phyloP scores from a whole-genome alignment of 1,140 invertebrate genomes.

The Aricia agestis region DNA sequence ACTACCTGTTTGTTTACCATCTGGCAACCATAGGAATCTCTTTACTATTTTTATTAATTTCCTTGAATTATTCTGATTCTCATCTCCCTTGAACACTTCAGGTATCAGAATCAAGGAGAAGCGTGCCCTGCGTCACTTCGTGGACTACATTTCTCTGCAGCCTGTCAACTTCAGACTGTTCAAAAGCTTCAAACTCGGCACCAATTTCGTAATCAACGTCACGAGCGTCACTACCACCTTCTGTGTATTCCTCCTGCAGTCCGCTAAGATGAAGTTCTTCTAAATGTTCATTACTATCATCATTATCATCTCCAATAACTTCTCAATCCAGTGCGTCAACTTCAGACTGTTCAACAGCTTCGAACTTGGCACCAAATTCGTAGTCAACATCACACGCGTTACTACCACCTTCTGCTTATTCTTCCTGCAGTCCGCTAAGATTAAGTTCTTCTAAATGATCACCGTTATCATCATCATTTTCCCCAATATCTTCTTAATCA shows the following conservation, averaged over 20 bases:
- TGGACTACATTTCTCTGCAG: background rate
- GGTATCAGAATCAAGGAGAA: background rate
- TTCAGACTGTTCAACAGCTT: constrained; percentile 1
- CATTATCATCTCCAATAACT: too few species aligned
- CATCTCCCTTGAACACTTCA: background rate
- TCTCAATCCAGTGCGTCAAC: background rate
- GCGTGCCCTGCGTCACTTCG: background rate
- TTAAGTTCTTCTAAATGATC: constrained; percentile 4
- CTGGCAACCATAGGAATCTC: background rate
- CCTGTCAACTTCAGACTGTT: background rate
- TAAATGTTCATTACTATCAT: background rate
- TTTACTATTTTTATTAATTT: background rate
- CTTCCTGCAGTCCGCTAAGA: constrained; percentile 12
- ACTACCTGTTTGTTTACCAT: too few species aligned
- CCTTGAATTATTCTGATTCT: background rate
- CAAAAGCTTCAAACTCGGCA: background rate
- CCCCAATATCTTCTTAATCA: too few species aligned
- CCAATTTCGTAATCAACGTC: background rate
- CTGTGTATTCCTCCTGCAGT: constrained; percentile 14
- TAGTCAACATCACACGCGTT: background rate
- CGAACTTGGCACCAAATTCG: background rate
- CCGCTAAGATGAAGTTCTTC: constrained; percentile 13
- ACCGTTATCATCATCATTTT: too few species aligned
- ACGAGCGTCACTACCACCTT: background rate
- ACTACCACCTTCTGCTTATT: constrained; percentile 5